Conservation (phyloP, 1,140 invertebrate genomes). For the Seison nebaliae region DNA sequence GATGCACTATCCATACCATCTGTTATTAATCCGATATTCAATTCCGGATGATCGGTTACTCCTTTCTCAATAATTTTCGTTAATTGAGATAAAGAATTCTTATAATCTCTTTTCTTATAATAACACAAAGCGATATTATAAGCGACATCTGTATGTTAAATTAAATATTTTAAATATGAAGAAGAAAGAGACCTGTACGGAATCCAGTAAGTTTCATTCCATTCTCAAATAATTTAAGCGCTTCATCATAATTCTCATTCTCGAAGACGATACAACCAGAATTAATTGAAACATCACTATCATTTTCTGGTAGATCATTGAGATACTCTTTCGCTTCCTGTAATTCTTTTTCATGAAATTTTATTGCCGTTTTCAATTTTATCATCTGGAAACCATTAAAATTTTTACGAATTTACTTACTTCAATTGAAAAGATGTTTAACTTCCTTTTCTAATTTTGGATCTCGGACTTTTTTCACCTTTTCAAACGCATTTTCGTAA, state of each 20-base stretch:
- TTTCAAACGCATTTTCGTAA: conserved; percentile 65
- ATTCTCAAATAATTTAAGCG: conserved; percentile 61
- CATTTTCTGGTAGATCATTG: too few species aligned
- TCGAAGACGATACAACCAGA: too few species aligned
- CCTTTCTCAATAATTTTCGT: conserved; percentile 84
- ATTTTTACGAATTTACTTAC: too few species aligned
- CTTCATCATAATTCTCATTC: conserved; percentile 62
- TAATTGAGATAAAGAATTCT: conserved; percentile 45
- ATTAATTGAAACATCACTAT: too few species aligned
- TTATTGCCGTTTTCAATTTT: conserved; percentile 55
- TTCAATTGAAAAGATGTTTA: conserved; percentile 53
- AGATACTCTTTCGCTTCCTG: too few species aligned
- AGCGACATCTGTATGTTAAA: conserved; percentile 38
- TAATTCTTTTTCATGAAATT: too few species aligned
- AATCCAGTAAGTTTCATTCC: conserved; percentile 62
- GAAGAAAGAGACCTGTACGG: conserved; percentile 46
- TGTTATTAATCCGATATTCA: conserved; percentile 81
- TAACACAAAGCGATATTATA: conserved; percentile 88
- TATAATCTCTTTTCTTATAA: conserved; percentile 71
- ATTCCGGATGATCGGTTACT: conserved; percentile 78
- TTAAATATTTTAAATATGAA: background rate
- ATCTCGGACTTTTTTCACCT: conserved; percentile 54
- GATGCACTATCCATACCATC: conserved; percentile 66
- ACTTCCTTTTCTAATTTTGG: conserved; percentile 37
- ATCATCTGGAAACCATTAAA: conserved; percentile 73